These are phyloP conservation scores for Zapornia atra DNA, from an alignment of 2,113 vertebrate species.

Conservation along the genomic window DNA sequence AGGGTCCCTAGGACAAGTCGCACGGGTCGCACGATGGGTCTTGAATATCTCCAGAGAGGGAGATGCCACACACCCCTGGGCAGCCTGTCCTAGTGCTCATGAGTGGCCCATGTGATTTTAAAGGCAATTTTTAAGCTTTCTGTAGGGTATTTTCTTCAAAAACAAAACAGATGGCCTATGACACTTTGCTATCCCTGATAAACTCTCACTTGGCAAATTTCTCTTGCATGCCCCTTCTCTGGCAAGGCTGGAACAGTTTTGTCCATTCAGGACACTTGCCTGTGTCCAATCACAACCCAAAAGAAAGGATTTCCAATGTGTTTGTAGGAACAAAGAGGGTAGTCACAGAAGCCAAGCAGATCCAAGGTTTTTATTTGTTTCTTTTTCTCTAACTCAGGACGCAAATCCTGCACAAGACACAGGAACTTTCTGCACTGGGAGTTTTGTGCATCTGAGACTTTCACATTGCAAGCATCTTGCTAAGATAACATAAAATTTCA, in stretches of 20 bases:
- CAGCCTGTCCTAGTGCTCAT: too few relatives aligned
- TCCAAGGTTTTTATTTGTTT: background rate
- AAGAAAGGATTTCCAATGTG: background rate
- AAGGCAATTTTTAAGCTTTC: background rate
- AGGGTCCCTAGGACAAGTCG: too few relatives aligned
- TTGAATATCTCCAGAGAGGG: too few relatives aligned
- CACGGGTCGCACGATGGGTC: too few relatives aligned
- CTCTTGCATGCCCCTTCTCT: rapidly evolving
- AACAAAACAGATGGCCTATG: background rate
- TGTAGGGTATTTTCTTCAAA: background rate
- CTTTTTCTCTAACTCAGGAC: background rate
- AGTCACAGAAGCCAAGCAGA: background rate
- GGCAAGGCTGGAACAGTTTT: background rate
- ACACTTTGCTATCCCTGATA: background rate
- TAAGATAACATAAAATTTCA: constrained; percentile 76
- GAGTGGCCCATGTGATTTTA: rapidly evolving
- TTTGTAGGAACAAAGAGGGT: background rate
- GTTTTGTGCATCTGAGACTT: constrained; percentile 19
- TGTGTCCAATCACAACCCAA: background rate
- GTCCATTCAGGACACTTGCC: too few relatives aligned
- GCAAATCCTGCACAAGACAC: background rate
- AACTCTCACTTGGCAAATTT: background rate
- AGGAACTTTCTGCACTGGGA: background rate
- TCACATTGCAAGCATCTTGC: constrained; percentile 45
- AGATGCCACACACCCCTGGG: too few relatives aligned